A percentile compares a stretch with the other conserved stretches of the same genome.
Conservation (phyloP, 1,140 invertebrate species). For the Drosophila elegans region DNA sequence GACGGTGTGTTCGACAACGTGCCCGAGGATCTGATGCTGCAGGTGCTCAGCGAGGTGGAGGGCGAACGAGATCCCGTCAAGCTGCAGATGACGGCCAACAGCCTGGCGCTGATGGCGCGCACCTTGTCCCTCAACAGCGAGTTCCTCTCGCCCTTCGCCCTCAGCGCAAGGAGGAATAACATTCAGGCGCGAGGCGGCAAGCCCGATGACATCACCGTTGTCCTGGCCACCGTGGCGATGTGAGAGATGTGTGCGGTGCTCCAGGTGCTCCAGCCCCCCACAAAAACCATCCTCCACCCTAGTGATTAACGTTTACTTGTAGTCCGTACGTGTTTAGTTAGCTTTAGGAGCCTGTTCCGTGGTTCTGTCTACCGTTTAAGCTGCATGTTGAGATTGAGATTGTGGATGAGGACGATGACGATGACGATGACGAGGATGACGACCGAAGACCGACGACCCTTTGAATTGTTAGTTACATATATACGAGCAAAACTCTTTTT, state of each 20-base stretch:
- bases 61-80: constrained; percentile 90
- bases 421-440: constrained; percentile 15
- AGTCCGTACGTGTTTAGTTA: constrained; percentile 73
- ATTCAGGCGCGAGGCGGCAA: constrained; percentile 97
- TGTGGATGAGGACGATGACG: constrained; percentile 19
- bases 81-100: constrained; percentile 96
- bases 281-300: constrained; percentile 28
- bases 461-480: constrained; percentile 67
- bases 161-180: constrained; percentile 95
- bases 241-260: constrained; percentile 85
- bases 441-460: constrained; percentile 21
- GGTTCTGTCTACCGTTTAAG: constrained; percentile 76
- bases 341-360: constrained; percentile 69
- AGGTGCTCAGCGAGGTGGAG: constrained; percentile 85
- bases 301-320: constrained; percentile 75
- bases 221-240: constrained; percentile 95
- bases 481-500: constrained; percentile 41
- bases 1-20: constrained; percentile 99
- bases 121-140: constrained; percentile 96
- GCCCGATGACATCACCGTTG: constrained; percentile 98
- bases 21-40: constrained; percentile 92
- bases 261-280: no score
- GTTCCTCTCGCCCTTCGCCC: constrained; percentile 98
- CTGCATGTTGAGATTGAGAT: constrained; percentile 71
- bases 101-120: constrained; percentile 97